These are phyloP conservation scores for Triplophysa dalaica DNA, from an alignment of 2,113 vertebrate species.

Conservation along the genomic window DNA sequence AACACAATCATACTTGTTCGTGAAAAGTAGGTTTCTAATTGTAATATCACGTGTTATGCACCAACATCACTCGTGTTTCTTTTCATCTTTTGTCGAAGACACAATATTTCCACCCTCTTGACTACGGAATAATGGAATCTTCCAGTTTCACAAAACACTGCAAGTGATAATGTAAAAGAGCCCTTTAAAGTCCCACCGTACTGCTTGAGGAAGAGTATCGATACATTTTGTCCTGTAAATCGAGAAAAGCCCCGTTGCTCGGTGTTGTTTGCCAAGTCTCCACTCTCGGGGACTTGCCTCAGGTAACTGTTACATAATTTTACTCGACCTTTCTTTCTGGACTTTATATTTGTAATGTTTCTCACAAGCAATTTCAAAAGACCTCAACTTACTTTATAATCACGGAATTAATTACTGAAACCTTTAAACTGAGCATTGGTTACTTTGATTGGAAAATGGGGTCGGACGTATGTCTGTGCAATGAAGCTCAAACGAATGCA, in stretches of 20 bases:
- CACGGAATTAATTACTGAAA: neutral
- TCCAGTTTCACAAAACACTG: conserved; percentile 15
- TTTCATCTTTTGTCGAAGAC: neutral
- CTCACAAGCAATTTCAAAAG: neutral
- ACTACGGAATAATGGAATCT: neutral
- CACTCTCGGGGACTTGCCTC: conserved; percentile 52
- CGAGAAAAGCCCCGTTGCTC: neutral
- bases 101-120: neutral
- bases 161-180: conserved; percentile 15
- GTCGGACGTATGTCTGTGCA: neutral
- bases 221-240: neutral
- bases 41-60: no score
- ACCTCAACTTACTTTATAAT: neutral
- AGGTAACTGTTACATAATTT: conserved; percentile 60
- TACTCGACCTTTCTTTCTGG: neutral
- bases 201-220: conserved; percentile 34
- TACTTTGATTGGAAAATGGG: neutral
- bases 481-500: neutral
- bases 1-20: no score
- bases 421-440: neutral
- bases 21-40: accelerated
- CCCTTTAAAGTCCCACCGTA: conserved; percentile 25
- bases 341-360: conserved; percentile 9
- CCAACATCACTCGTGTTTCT: neutral
- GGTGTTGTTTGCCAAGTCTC: conserved; percentile 47